Conservation (phyloP, 2,888 invertebrate genomes). For the Bedellia somnulentella region DNA sequence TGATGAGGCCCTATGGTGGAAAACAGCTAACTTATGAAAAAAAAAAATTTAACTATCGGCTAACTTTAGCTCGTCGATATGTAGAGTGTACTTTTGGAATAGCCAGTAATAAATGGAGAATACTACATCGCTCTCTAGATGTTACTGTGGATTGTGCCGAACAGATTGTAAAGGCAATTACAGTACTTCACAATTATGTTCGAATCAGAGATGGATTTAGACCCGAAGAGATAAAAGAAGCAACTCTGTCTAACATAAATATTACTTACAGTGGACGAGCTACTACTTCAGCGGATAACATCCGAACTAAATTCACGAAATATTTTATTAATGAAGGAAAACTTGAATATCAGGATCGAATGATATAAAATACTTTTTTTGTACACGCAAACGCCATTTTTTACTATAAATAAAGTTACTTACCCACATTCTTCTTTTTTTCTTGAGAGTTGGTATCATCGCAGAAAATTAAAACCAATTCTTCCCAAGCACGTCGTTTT, state of each 20-base stretch:
- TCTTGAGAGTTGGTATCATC: too few relatives aligned
- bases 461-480: too few relatives aligned
- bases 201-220: slow-evolving; percentile 14
- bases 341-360: too few relatives aligned
- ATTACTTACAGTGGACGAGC: slow-evolving; percentile 12
- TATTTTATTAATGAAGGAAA: too few relatives aligned
- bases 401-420: too few relatives aligned
- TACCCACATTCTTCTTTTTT: too few relatives aligned
- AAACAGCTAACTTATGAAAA: slow-evolving; percentile 6
- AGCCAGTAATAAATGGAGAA: slow-evolving; percentile 14
- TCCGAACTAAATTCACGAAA: slow-evolving; percentile 14
- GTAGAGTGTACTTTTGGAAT: slow-evolving; percentile 14
- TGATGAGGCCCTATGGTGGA: slow-evolving; percentile 10
- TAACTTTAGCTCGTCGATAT: too few relatives aligned
- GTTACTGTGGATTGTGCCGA: slow-evolving; percentile 13
- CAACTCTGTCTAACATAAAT: slow-evolving; percentile 13
- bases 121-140: slow-evolving; percentile 11
- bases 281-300: slow-evolving; percentile 13
- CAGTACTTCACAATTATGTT: slow-evolving; percentile 13
- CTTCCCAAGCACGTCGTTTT: too few relatives aligned
- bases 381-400: too few relatives aligned
- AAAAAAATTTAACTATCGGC: slow-evolving; percentile 12
- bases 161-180: slow-evolving; percentile 14
- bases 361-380: too few relatives aligned
- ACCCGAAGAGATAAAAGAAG: slow-evolving; percentile 12